Base-by-base conservation (phyloP, 2,113 vertebrate species). In the Nothocercus nigrocapillus region DNA sequence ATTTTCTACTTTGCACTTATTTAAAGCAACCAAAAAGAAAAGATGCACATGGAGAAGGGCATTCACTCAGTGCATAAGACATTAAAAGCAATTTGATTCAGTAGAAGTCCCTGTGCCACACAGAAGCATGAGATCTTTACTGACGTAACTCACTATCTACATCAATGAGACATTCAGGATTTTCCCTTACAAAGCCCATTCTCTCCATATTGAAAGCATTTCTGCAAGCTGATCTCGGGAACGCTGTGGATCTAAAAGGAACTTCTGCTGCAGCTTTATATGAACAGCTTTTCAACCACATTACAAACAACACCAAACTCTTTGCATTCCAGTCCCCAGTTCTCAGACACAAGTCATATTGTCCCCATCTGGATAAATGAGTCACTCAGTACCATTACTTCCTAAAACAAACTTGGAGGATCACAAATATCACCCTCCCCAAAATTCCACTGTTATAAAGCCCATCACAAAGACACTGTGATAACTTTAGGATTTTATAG, bases 291-390 rank as follows among this genome's bases (percentile, higher is more conserved):
- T 92, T 88, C 83, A 84, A 86, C 91, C 92, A 93, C 93, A 94
- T 88, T 93, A 87, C 86, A 96, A 96, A 90, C 81, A 95, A 38
- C 83, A 97, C 72, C 76, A 95, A 89, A 93, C 90, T 77, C 83
- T 77, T 73, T 36, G 75, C 87, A 93, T 94, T 96, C 93, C 95
- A 96, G 45, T 82, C 87, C 63, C 45, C 69, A 22, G 70, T 96
- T 96, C 89, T 96, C 90, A 94, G 89, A 96, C 76, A 91, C 56
- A 64, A 90, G 90, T 83, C 96, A 96, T 95, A 97, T 94, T 95
- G 93, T 84, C 85, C 94, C 94, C 97, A 98, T 97, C 95, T 98
- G 97, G 89, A 94, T 76, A 92, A 94, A 93, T 96, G 87, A 97
- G 89, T 97, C 94, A 96, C 45, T 93, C 25, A 25, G 63, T 92